Conservation (phyloP, 35 echinoderm and acorn worm genomes). For the Ptychodera flava region DNA sequence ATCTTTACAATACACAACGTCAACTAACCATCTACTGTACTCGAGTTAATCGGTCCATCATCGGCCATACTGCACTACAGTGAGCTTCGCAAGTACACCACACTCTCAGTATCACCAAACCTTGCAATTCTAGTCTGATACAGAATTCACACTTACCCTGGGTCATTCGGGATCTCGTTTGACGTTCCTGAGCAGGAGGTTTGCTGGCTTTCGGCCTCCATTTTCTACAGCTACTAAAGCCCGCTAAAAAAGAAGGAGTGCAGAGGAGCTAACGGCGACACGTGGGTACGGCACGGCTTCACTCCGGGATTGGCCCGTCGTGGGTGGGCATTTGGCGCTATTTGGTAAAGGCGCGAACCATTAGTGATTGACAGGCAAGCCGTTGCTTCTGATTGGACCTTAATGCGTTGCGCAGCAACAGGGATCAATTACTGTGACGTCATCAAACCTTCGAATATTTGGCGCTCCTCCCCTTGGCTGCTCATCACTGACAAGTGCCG, state of each 20-base stretch:
- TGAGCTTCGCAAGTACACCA: no score
- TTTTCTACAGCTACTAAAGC: constrained; percentile 1
- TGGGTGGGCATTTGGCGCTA: neutral
- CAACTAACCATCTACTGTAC: neutral
- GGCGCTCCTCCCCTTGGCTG: neutral
- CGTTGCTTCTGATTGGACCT: neutral
- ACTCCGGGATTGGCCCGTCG: neutral
- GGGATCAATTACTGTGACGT: neutral
- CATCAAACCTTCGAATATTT: neutral
- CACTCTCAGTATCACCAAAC: neutral
- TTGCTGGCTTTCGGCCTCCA: neutral
- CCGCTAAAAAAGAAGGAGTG: neutral
- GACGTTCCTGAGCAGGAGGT: neutral
- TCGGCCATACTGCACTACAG: neutral
- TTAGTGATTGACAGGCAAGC: neutral
- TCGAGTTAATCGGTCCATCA: neutral
- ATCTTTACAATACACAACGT: constrained; percentile 7
- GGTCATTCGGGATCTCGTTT: neutral
- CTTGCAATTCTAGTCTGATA: neutral
- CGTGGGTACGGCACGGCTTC: neutral
- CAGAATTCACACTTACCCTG: neutral
- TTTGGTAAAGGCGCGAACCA: neutral
- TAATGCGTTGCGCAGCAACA: neutral
- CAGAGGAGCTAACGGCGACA: neutral
- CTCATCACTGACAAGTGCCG: neutral